Conservation (phyloP, 2,888 invertebrate species). For the Dione juno region DNA sequence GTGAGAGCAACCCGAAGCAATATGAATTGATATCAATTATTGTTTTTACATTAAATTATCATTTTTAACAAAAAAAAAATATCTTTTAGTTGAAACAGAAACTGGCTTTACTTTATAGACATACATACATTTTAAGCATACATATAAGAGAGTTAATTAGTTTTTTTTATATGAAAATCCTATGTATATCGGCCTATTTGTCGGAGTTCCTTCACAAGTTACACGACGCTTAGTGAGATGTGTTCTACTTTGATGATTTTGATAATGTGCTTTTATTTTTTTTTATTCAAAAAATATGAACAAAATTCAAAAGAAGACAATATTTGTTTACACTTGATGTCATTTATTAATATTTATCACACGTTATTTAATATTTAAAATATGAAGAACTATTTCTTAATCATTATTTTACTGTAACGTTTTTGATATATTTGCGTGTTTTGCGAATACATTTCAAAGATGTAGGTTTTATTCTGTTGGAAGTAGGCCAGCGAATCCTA, state of each 20-base stretch:
- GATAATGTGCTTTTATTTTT: not conserved
- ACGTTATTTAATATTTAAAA: not conserved
- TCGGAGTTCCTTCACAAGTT: not conserved
- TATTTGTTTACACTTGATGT: not conserved
- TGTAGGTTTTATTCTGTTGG: constrained; percentile 5
- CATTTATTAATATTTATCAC: not conserved
- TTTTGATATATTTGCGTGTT: constrained; percentile 11
- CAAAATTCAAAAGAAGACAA: not conserved
- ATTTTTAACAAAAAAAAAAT: constrained; percentile 27
- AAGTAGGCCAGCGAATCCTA: constrained; percentile 13
- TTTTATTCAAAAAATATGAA: not conserved
- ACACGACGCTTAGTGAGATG: not conserved
- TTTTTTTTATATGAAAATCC: not conserved
- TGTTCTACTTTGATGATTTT: not conserved
- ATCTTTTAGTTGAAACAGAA: constrained; percentile 21
- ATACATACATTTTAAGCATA: not conserved
- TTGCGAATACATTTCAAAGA: not conserved
- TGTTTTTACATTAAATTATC: constrained; percentile 38
- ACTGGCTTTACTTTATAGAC: not conserved
- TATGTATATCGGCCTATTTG: not conserved
- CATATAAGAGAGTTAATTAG: not conserved
- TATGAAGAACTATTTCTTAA: not conserved
- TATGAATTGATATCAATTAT: constrained; percentile 36
- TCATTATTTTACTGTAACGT: constrained; percentile 9
- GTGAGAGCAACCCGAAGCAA: constrained; percentile 43